Conservation (phyloP, 2,113 vertebrate species). For the Syrmaticus mikado region DNA sequence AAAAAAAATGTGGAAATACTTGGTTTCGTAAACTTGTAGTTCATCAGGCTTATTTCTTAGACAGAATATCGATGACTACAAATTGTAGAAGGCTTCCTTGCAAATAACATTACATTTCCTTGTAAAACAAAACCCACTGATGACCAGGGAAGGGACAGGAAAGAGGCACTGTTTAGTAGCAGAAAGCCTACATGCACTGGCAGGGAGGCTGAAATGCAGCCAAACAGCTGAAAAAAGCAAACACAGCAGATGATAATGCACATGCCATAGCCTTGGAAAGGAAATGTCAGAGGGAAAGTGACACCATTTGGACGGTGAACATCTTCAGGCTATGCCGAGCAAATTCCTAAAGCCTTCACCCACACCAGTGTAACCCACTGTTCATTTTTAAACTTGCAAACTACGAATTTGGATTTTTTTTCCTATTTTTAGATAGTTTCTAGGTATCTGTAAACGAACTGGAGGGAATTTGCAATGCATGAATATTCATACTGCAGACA, state of each 20-base stretch:
- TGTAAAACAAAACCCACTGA: background rate
- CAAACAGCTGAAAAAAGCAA: background rate
- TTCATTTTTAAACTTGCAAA: background rate
- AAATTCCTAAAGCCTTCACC: background rate
- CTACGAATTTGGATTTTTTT: background rate
- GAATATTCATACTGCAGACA: background rate
- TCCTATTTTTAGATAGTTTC: background rate
- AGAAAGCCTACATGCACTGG: background rate
- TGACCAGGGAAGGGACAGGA: background rate
- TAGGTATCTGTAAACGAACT: background rate
- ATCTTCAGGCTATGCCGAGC: background rate
- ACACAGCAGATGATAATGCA: background rate
- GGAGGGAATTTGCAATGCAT: background rate
- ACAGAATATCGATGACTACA: background rate
- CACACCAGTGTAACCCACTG: background rate
- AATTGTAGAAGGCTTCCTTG: constrained; percentile 4
- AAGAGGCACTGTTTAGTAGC: background rate
- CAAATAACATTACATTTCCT: background rate
- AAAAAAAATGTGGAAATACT: background rate
- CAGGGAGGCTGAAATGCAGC: background rate
- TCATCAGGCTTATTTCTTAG: background rate
- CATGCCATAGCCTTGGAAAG: background rate
- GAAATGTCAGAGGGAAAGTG: background rate
- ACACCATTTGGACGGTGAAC: background rate
- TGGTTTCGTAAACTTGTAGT: background rate